These are phyloP conservation scores for Hemicordylus capensis DNA, from an alignment of 2,113 vertebrate genomes.

Conservation along the genomic window DNA sequence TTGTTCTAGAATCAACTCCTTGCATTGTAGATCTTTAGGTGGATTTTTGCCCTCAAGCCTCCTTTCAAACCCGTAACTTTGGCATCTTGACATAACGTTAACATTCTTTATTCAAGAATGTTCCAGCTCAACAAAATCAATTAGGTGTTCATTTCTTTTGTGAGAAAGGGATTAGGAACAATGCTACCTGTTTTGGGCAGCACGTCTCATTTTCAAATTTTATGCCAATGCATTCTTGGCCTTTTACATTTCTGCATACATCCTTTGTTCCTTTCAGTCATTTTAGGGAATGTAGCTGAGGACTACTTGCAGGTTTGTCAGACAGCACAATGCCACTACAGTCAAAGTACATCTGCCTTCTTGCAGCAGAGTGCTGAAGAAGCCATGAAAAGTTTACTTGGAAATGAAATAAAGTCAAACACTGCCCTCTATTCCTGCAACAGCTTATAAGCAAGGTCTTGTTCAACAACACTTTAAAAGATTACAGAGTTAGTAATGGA, in stretches of 20 bases:
- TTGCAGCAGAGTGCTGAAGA: constrained; percentile 33
- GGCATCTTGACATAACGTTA: neutral
- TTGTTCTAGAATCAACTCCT: neutral
- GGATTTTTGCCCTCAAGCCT: neutral
- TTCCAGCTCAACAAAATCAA: constrained; percentile 1
- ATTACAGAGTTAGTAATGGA: constrained; percentile 31
- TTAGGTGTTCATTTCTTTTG: constrained; percentile 8
- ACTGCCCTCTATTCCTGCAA: neutral
- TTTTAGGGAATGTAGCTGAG: constrained; percentile 27
- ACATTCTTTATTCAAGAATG: constrained; percentile 31
- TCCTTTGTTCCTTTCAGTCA: neutral
- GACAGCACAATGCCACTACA: neutral
- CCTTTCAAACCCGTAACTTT: constrained; percentile 29
- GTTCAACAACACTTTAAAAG: constrained; percentile 15
- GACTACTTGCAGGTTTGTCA: constrained; percentile 30
- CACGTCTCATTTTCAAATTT: constrained; percentile 32
- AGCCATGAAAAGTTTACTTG: neutral
- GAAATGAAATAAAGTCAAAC: constrained; percentile 33
- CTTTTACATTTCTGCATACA: constrained; percentile 27
- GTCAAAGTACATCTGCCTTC: neutral
- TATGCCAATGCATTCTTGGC: constrained; percentile 33
- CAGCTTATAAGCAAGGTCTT: constrained; percentile 20
- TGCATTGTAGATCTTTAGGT: neutral
- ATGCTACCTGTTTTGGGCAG: constrained; percentile 20
- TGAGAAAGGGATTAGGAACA: constrained; percentile 12